Percentiles rank a stretch among this genome's conserved stretches.
phyloP scores from a whole-genome alignment of 2,888 invertebrate genomes.

The Griposia aprilina region DNA sequence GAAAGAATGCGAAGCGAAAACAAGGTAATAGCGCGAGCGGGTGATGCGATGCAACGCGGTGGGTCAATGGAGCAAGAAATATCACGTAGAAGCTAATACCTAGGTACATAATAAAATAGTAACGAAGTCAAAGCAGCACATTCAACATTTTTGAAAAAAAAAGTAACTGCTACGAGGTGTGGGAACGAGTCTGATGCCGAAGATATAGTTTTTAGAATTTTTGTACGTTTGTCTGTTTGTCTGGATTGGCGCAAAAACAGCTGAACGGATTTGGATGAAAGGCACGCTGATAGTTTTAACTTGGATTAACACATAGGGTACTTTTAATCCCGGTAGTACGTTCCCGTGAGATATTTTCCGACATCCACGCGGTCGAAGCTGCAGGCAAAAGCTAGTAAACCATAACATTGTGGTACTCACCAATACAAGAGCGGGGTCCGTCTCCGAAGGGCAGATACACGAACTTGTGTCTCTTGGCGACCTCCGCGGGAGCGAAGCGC shows the following conservation, averaged over 20 bases:
- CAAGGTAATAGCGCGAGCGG: not conserved
- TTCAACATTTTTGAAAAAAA: not conserved
- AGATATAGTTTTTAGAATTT: not conserved
- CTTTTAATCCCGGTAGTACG: no score
- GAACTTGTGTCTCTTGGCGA: conserved; percentile 70
- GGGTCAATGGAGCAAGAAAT: not conserved
- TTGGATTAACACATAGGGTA: no score
- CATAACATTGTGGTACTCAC: conserved; percentile 65
- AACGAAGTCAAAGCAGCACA: not conserved
- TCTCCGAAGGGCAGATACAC: conserved; percentile 80
- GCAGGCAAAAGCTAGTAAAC: not conserved
- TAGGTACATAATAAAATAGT: not conserved
- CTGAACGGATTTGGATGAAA: no score
- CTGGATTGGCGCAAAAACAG: no score
- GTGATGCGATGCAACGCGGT: not conserved
- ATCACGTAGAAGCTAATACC: not conserved
- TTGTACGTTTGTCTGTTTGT: not conserved
- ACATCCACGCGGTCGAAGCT: not conserved
- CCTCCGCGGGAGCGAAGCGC: conserved; percentile 73
- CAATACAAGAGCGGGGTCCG: conserved; percentile 80
- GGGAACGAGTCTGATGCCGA: not conserved
- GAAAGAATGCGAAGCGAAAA: not conserved
- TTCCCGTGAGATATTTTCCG: no score
- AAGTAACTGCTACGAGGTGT: not conserved
- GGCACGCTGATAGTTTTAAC: no score